phyloP scores from a whole-genome alignment of 2,888 invertebrate species.

The Nysson spinosus region DNA sequence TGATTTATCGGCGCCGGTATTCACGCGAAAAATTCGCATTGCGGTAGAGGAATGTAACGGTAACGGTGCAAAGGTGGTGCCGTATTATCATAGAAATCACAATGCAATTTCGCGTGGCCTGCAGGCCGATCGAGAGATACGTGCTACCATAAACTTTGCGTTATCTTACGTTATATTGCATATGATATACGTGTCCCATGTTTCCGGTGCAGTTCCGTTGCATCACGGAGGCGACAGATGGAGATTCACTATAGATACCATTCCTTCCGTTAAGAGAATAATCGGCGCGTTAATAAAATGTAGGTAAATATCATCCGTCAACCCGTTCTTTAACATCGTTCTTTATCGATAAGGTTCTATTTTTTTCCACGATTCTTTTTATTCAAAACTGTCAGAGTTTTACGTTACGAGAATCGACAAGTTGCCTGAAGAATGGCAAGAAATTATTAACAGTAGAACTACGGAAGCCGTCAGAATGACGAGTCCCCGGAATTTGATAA shows the following conservation, averaged over 20 bases:
- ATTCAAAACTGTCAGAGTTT: too few relatives aligned
- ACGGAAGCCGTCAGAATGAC: too few relatives aligned
- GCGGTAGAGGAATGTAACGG: not conserved
- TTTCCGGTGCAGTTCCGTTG: conserved; percentile 1
- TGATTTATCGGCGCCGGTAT: not conserved
- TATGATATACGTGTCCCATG: conserved; percentile 66
- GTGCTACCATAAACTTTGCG: conserved; percentile 63
- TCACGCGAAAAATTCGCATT: conserved; percentile 3
- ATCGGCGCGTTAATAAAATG: conserved; percentile 37
- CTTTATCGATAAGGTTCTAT: too few relatives aligned
- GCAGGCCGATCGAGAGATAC: conserved; percentile 41
- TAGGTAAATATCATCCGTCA: conserved; percentile 44
- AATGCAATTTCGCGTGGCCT: conserved; percentile 28
- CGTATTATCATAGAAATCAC: conserved; percentile 28
- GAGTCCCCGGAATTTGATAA: too few relatives aligned
- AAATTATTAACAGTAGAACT: too few relatives aligned
- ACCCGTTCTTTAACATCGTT: too few relatives aligned
- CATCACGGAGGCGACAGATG: conserved; percentile 36
- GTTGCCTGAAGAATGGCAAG: too few relatives aligned
- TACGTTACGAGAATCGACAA: too few relatives aligned
- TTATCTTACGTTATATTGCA: conserved; percentile 71
- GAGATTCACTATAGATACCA: conserved; percentile 37
- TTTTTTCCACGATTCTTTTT: too few relatives aligned
- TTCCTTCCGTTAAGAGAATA: conserved; percentile 18
- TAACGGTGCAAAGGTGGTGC: not conserved